Conservation (phyloP, 2,888 invertebrate species). For the Bimastos eiseni region DNA sequence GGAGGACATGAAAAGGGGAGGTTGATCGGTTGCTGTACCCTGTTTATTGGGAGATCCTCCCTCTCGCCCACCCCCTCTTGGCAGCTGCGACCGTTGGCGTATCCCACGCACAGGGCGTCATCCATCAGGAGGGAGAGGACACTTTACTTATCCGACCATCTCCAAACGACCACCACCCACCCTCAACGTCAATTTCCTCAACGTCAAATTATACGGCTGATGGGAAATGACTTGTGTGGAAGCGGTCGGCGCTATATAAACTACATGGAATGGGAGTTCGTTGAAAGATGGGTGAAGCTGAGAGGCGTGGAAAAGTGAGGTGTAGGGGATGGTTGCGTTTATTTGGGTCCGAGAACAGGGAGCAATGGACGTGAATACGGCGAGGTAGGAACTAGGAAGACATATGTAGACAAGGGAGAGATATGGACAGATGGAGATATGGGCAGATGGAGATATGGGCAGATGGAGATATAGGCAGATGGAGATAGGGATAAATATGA, state of each 20-base stretch:
- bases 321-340: background rate
- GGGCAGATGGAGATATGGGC: too few species aligned
- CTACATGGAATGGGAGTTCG: background rate
- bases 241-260: background rate
- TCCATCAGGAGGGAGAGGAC: background rate
- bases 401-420: too few species aligned
- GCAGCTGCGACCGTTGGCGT: background rate
- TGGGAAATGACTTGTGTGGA: background rate
- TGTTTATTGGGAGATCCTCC: too few species aligned
- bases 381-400: too few species aligned
- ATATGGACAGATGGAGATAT: too few species aligned
- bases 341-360: background rate
- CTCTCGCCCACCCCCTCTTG: too few species aligned
- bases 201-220: constrained; percentile 5
- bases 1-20: background rate
- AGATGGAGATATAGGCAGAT: too few species aligned
- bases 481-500: too few species aligned
- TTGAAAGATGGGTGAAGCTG: background rate
- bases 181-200: background rate
- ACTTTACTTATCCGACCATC: background rate
- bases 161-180: too few species aligned
- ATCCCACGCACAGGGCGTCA: background rate
- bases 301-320: background rate
- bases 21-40: too few species aligned
- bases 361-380: background rate